Conservation (phyloP, 2,888 invertebrate species). For the Amaurobius ferox region DNA sequence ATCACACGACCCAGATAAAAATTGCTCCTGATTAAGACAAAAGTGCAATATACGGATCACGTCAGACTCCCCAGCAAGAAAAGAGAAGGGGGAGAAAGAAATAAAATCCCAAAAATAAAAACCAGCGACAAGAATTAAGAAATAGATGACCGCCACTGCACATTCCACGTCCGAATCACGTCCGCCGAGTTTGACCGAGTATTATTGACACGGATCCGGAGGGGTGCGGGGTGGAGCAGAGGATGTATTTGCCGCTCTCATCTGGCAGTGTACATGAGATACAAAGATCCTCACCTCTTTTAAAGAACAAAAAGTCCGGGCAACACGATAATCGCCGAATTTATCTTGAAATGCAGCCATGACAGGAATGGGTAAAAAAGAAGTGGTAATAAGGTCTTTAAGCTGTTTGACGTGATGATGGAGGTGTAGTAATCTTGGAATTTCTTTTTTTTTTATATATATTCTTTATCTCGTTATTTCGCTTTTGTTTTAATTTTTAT, state of each 20-base stretch:
- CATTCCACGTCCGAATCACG: constrained; percentile 15
- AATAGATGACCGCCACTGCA: not conserved
- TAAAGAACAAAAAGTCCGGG: constrained; percentile 55
- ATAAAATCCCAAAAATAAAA: not conserved
- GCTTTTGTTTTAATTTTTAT: constrained; percentile 66
- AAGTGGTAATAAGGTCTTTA: constrained; percentile 66
- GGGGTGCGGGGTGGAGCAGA: not conserved
- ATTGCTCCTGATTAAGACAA: constrained; percentile 69
- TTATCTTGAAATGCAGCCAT: constrained; percentile 63
- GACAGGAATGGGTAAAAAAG: constrained; percentile 51
- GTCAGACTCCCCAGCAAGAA: constrained; percentile 33
- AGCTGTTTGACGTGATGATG: constrained; percentile 64
- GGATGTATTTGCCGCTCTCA: constrained; percentile 49
- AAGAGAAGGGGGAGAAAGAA: not conserved
- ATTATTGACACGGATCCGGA: constrained; percentile 56
- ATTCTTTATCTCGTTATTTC: constrained; percentile 26
- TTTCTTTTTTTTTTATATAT: constrained; percentile 37
- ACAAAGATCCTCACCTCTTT: constrained; percentile 46
- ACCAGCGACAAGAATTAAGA: constrained; percentile 7
- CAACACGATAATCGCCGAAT: constrained; percentile 66
- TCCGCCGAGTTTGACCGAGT: constrained; percentile 46
- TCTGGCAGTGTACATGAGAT: constrained; percentile 31
- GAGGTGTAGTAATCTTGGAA: constrained; percentile 43
- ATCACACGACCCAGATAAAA: constrained; percentile 69
- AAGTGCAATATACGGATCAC: constrained; percentile 69